Percentiles rank a stretch among this genome's conserved stretches.
These are phyloP conservation scores for Melieria omissa DNA, from an alignment of 2,888 invertebrate genomes.

Conservation along the genomic window DNA sequence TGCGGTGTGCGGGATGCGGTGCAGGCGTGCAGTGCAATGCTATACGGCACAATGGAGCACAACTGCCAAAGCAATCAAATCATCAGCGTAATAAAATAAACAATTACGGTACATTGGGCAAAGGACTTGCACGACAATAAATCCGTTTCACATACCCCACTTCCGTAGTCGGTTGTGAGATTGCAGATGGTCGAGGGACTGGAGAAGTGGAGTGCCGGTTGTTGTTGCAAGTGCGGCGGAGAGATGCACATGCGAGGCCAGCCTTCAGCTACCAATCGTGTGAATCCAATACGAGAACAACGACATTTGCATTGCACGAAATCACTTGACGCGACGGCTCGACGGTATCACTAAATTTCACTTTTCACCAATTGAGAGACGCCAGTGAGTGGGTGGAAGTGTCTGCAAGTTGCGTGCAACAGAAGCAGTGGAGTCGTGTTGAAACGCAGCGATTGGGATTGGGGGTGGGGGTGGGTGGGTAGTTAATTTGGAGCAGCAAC, in stretches of 20 bases:
- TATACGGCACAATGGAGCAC: neutral
- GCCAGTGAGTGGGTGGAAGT: too few relatives aligned
- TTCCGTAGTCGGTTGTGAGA: neutral
- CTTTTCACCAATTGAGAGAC: neutral
- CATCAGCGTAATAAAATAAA: slow-evolving; percentile 3
- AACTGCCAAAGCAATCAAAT: slow-evolving; percentile 20
- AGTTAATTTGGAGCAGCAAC: neutral
- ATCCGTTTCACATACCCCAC: neutral
- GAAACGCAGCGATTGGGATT: neutral
- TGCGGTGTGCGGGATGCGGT: slow-evolving; percentile 7
- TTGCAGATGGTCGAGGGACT: neutral
- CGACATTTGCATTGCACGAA: neutral
- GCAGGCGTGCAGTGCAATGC: slow-evolving; percentile 19
- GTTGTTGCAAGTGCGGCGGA: neutral
- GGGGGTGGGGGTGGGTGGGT: neutral
- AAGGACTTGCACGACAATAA: neutral
- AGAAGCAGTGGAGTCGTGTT: too few relatives aligned
- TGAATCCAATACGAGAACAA: neutral
- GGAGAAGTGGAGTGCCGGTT: neutral
- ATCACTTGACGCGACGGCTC: neutral
- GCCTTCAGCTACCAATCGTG: slow-evolving; percentile 5
- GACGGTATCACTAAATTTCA: neutral
- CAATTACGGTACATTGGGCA: neutral
- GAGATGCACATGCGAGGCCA: neutral
- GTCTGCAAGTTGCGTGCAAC: too few relatives aligned